Base-by-base conservation (phyloP, 2,113 vertebrate species). In the Semnornis frantzii region DNA sequence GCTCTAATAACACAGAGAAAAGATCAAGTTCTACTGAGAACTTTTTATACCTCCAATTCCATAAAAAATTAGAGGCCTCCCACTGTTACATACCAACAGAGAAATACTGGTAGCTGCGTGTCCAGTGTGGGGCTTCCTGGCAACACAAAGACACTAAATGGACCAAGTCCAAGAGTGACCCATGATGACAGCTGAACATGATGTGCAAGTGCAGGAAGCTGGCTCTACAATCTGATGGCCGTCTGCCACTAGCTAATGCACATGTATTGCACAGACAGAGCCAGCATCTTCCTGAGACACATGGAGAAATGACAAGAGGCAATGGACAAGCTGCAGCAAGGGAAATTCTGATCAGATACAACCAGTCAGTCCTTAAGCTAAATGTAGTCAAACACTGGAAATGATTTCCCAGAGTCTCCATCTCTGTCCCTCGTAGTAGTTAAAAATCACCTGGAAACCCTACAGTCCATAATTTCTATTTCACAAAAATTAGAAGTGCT, bases 111-210 rank as follows among this genome's bases (percentile, higher is more conserved):
- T 6, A 25, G 65, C 46, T 46, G 31, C 46, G 44, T 59, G 77
- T 52, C 34, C 55, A 39, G 48, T 50, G 17, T 50, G 48, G 48
- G 48, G 48, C 48, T 50, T 23, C 48, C 48, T 50, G 48, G 34
- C 16, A 72, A 39, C 10, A 10, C 30, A 73, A 73, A 37, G 55
- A 50, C 39, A 37, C 15, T 24, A 50, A 50, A 7, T 50, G 33
- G 20, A 82, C 8, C 31, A 37, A 71, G 44, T 21, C 59, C 28
- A 59, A 33, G 30, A 57, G 55, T 5, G 30, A 64, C 70, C 10
- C 12, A 63, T 28, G 18, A n/a, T 0, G 2, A 39, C 0, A 0
- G 31, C 9, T 8, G 31, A 75, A 54, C 23, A 18, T 15, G 52
- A 65, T 37, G 33, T n/a, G 27, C 42, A 71, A 65, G 59, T 46